Evolutionary conservation across 2,888 invertebrate genomes (phyloP).

Genomic region (Acanthacorydalis orientalis): DNA sequence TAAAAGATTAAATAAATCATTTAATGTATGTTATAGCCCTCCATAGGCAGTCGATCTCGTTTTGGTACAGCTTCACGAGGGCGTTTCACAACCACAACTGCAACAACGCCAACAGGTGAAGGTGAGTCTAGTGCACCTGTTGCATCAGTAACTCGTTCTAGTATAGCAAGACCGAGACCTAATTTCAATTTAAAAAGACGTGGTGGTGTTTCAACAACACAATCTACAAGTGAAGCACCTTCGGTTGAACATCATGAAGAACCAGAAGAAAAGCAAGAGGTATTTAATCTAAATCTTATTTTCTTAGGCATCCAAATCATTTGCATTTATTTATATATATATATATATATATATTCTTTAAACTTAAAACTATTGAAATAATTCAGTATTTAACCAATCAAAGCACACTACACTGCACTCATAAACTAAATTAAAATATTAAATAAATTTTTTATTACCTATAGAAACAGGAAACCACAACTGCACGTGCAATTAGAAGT

Average conservation of each 20-base stretch:
- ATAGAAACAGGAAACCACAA: background rate
- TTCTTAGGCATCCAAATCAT: constrained; percentile 4
- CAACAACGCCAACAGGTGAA: constrained; percentile 25
- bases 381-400: no score
- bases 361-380: background rate
- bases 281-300: constrained; percentile 10
- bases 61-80: constrained; percentile 20
- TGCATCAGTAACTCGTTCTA: constrained; percentile 20
- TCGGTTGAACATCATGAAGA: constrained; percentile 10
- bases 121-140: constrained; percentile 20
- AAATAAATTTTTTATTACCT: background rate
- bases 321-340: background rate
- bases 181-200: constrained; percentile 21
- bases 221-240: constrained; percentile 12
- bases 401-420: background rate
- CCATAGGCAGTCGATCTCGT: constrained; percentile 15
- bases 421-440: no score
- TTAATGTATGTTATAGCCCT: constrained; percentile 14
- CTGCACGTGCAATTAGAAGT: constrained; percentile 22
- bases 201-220: constrained; percentile 19
- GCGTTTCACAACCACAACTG: constrained; percentile 24
- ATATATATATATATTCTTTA: background rate
- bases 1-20: background rate
- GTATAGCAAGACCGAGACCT: constrained; percentile 23
- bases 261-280: constrained; percentile 7